These are phyloP conservation scores for Motacilla tschutschensis DNA, from an alignment of 2,113 vertebrate genomes.

Conservation along the genomic window DNA sequence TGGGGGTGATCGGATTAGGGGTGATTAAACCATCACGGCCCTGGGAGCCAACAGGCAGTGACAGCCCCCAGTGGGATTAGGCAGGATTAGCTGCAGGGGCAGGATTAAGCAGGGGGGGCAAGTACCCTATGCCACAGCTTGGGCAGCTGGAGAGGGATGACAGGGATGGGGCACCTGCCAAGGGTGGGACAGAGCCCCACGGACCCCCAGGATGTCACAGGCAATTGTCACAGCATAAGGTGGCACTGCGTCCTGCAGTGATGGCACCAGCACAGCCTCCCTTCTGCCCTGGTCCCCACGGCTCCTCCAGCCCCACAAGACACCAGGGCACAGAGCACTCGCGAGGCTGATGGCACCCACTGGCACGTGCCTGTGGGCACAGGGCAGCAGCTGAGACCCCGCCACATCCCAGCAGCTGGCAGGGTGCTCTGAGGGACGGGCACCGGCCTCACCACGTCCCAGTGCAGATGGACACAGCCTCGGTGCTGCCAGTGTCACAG, in stretches of 20 bases:
- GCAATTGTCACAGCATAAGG: fast-evolving
- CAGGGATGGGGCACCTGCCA: not conserved
- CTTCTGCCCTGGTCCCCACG: not conserved
- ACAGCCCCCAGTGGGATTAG: conserved; percentile 60
- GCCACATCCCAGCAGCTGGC: fast-evolving
- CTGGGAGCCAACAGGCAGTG: conserved; percentile 42
- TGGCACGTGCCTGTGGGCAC: fast-evolving
- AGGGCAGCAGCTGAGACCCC: not conserved
- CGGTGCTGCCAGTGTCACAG: not conserved
- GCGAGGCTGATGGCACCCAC: not conserved
- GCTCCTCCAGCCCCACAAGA: not conserved
- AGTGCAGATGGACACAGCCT: not conserved
- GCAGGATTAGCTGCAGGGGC: conserved; percentile 37
- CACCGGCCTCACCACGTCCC: fast-evolving
- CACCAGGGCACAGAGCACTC: not conserved
- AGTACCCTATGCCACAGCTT: not conserved
- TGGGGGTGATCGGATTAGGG: conserved; percentile 37
- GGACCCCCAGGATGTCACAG: not conserved
- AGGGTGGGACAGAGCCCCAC: not conserved
- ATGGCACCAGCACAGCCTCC: not conserved
- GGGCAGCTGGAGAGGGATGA: not conserved
- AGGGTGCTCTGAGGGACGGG: fast-evolving
- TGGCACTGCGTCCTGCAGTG: fast-evolving
- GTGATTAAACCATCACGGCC: conserved; percentile 47
- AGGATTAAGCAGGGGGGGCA: conserved; percentile 14